A percentile compares a stretch with the other conserved stretches of the same genome.
phyloP scores from a whole-genome alignment of 1,140 invertebrate species.

The Zaprionus camerounensis region DNA sequence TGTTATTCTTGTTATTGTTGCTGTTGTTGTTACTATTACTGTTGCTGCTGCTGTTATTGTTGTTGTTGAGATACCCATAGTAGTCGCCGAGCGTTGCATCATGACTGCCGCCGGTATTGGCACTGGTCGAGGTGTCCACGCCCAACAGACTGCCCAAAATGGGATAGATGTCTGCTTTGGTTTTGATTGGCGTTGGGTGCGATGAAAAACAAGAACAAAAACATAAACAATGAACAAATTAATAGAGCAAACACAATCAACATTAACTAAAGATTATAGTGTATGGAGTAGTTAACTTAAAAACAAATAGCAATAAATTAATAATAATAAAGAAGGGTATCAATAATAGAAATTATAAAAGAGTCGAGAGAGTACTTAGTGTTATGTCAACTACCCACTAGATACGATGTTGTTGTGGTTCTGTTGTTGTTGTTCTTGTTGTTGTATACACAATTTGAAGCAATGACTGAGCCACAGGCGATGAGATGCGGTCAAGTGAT shows the following conservation, averaged over 20 bases:
- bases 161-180: slow-evolving; percentile 78
- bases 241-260: slow-evolving; percentile 51
- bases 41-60: slow-evolving; percentile 42
- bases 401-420: slow-evolving; percentile 19
- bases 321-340: slow-evolving; percentile 1
- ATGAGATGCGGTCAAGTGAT: slow-evolving; percentile 6
- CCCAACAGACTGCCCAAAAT: slow-evolving; percentile 81
- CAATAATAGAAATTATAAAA: slow-evolving; percentile 15
- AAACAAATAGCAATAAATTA: slow-evolving; percentile 32
- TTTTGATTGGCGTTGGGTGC: slow-evolving; percentile 22
- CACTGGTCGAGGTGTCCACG: slow-evolving; percentile 71
- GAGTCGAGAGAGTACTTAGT: slow-evolving; percentile 51
- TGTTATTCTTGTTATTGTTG: slow-evolving; percentile 20
- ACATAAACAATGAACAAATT: slow-evolving; percentile 62
- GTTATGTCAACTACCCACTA: slow-evolving; percentile 56
- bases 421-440: slow-evolving; percentile 43
- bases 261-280: slow-evolving; percentile 43
- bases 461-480: slow-evolving; percentile 27
- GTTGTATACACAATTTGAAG: slow-evolving; percentile 21
- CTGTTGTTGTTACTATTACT: slow-evolving; percentile 34
- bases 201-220: slow-evolving; percentile 56
- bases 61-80: slow-evolving; percentile 71
- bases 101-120: slow-evolving; percentile 42
- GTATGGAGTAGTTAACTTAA: slow-evolving; percentile 21
- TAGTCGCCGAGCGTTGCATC: slow-evolving; percentile 54